Conservation (phyloP, 2,113 vertebrate genomes). For the Anolis carolinensis region DNA sequence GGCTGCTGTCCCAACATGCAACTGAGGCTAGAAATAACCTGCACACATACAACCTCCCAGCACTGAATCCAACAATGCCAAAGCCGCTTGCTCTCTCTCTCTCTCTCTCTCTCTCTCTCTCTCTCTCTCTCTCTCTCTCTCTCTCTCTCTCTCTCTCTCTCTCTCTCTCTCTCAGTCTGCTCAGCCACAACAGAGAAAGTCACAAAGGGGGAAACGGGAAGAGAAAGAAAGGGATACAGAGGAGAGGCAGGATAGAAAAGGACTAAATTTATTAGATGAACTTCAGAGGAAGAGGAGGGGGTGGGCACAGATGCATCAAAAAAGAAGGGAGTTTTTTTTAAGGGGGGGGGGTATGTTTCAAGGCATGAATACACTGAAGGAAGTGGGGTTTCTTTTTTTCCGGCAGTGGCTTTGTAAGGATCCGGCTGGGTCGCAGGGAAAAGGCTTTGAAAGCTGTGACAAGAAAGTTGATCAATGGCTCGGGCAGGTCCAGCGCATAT, state of each 20-base stretch:
- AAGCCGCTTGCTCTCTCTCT: neutral
- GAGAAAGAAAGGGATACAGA: constrained; percentile 5
- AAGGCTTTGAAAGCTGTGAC: constrained; percentile 36
- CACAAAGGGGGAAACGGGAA: neutral
- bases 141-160: neutral
- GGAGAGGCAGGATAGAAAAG: neutral
- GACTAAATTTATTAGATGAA: constrained; percentile 14
- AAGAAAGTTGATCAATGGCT: constrained; percentile 24
- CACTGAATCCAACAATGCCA: constrained; percentile 30
- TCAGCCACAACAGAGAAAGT: constrained; percentile 15
- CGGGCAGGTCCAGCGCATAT: neutral
- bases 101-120: neutral
- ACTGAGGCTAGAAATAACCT: constrained; percentile 67
- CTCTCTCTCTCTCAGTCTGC: neutral
- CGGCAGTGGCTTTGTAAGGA: neutral
- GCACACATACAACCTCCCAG: constrained; percentile 29
- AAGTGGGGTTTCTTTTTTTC: neutral
- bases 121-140: neutral
- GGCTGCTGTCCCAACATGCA: constrained; percentile 92
- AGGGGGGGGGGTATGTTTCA: neutral
- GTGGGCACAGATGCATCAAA: neutral
- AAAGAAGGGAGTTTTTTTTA: neutral
- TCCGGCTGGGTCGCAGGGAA: constrained; percentile 18
- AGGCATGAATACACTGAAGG: constrained; percentile 22
- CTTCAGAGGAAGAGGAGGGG: neutral